Evolutionary conservation across 2,797 vertebrate genomes (phyloP), one percentile per base, ranked within the genome.

Genomic region (Anas bahamensis): DNA sequence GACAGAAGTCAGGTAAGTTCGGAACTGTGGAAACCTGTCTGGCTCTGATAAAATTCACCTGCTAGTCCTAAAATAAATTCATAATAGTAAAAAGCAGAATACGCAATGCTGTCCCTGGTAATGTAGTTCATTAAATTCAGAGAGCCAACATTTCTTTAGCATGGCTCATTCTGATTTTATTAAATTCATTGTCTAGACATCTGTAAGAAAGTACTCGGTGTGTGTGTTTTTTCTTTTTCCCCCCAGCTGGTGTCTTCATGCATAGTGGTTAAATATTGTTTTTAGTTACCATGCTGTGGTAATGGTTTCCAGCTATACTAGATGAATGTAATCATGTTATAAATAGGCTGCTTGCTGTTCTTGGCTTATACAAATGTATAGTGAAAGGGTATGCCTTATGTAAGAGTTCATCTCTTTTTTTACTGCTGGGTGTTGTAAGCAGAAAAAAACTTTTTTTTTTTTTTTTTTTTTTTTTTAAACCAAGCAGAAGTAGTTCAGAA

Each of bases 1-100:
- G 99, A 99, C 97, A 98, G 99, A 97, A 99, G 99, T 97, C 99
- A 99, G 99, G 99, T 99, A 98, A 98, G 97, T 81, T 86, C 88
- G 88, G 64, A 87, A 56, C 69, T 78, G 11, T 71, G 65, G 50
- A 63, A 90, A 60, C 37, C 6, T 81, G 2, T 59, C n/a, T 77
- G 77, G 13, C 79, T 90, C 35, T 90, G 76, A 77, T 77, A 82
- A 82, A 74, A 80, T 1, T 86, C 69, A 90, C 44, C 70, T 90
- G 69, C 52, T 94, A 42, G 71, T 96, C 35, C 61, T 69, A 29
- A 73, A 66, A 63, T 2, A 4, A 73, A 46, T 80, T 59, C 9
- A 1, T 87, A 76, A 65, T 60, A 72, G 28, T 52, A 41, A 84
- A 94, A 37, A 50, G 44, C 48, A 75, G 80, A 52, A 73, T n/a